phyloP scores from a whole-genome alignment of 2,113 vertebrate genomes.

The Pseudopodoces humilis region DNA sequence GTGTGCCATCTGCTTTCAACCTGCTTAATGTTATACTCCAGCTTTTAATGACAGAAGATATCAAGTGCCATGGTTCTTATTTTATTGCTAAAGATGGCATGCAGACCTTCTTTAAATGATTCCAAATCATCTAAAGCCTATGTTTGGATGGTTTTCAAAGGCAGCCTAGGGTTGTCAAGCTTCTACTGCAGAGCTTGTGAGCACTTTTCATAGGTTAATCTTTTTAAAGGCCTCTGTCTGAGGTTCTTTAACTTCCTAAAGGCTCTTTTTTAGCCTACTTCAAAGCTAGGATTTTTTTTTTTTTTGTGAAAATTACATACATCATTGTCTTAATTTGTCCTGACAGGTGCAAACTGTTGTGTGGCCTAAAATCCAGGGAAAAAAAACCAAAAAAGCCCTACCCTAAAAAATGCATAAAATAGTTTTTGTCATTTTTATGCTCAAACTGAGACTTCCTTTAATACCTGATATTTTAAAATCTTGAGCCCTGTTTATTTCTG shows the following conservation, averaged over 20 bases:
- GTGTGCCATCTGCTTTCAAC: background rate
- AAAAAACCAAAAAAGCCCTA: fast-evolving
- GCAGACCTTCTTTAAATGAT: background rate
- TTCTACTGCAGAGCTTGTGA: background rate
- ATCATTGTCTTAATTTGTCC: background rate
- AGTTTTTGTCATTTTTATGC: background rate
- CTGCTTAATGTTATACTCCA: background rate
- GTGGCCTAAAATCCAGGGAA: background rate
- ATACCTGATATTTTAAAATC: background rate
- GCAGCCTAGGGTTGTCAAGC: background rate
- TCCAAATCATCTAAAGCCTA: background rate
- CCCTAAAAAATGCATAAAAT: background rate
- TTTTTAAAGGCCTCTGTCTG: background rate
- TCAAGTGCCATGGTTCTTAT: background rate
- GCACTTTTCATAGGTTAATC: background rate
- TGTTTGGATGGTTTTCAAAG: background rate
- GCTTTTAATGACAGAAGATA: background rate
- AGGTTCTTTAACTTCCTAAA: background rate
- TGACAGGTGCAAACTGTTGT: background rate
- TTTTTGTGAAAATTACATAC: background rate
- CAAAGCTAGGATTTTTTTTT: background rate
- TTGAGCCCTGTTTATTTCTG: background rate
- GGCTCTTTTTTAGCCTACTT: background rate
- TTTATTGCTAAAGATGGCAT: background rate
- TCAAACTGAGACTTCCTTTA: background rate